Percentiles rank a stretch among this genome's conserved stretches.
These are phyloP conservation scores for Drosophila sucinea DNA, from an alignment of 1,140 invertebrate species.

Conservation along the genomic window DNA sequence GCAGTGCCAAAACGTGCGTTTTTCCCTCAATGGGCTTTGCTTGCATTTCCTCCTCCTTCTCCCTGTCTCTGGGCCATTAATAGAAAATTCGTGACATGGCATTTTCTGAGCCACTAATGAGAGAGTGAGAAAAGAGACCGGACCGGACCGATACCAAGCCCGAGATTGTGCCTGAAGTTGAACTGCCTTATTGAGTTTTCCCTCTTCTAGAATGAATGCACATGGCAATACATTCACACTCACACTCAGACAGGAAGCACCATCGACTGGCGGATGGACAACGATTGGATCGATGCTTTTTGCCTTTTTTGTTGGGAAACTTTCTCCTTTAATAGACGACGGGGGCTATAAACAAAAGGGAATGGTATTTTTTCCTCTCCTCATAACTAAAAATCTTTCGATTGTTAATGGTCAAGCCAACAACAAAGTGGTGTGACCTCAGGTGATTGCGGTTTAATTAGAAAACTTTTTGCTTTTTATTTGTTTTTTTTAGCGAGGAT, in stretches of 20 bases:
- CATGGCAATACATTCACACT: background rate
- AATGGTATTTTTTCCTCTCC: constrained; percentile 31
- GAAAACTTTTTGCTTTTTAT: background rate
- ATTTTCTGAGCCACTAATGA: constrained; percentile 69
- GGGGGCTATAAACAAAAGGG: constrained; percentile 13
- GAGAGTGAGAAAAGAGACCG: constrained; percentile 16
- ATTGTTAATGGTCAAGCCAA: constrained; percentile 23
- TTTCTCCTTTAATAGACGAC: constrained; percentile 61
- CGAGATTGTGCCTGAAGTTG: constrained; percentile 2
- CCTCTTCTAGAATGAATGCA: constrained; percentile 34
- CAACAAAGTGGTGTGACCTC: constrained; percentile 6
- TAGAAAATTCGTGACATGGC: constrained; percentile 67
- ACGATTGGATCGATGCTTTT: background rate
- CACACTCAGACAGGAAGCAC: constrained; percentile 29
- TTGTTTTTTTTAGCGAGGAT: no score
- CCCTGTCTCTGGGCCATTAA: constrained; percentile 35
- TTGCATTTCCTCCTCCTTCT: constrained; percentile 12
- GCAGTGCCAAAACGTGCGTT: constrained; percentile 40
- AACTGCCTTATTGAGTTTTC: constrained; percentile 55
- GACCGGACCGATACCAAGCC: background rate
- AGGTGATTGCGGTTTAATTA: background rate
- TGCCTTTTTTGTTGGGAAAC: constrained; percentile 39
- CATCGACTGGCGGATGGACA: constrained; percentile 24
- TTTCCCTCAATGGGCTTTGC: constrained; percentile 43
- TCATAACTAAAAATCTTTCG: constrained; percentile 1